Evolutionary conservation across 2,888 invertebrate genomes (phyloP), one percentile per base, ranked within the genome.

Genomic region (Diploptera punctata): DNA sequence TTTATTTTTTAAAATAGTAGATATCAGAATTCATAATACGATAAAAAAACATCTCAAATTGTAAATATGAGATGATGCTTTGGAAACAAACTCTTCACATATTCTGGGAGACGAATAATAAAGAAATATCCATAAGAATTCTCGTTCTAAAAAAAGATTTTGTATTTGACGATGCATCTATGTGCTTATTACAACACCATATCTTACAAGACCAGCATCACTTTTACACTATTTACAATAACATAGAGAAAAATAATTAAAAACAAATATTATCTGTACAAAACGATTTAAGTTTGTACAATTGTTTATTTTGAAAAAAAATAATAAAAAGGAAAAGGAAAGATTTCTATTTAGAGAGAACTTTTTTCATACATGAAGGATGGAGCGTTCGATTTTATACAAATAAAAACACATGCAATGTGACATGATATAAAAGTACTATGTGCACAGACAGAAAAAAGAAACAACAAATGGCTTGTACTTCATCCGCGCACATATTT

Each of bases 151-250:
- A 74, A 76, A 76, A 76, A 73, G 75, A 73, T 75, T 74, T 76
- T 75, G 5, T 76, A 75, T 76, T 75, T 76, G 68, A 76, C 75
- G 69, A 74, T 76, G 77, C 76, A 82, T 81, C 85, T 86, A 86
- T 85, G 84, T 85, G 84, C 85, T 86, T 85, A 86, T 84, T 86
- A 86, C 85, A 86, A 87, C 84, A 84, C 84, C 84, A 83, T 82
- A 84, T 84, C 83, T 84, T 84, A 84, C 84, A 84, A 83, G 83
- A 83, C 81, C 84, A 83, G 83, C 84, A 82, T 84, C 81, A 82
- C 81, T 82, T 83, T 80, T 83, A 82, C 83, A 83, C 73, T 77
- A 77, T 79, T 74, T 78, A 78, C 77, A 78, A 74, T 75, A 75
- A 75, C 75, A 73, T 74, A 75, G 43, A 77, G 76, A 76, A 78